phyloP scores from a whole-genome alignment of 2,113 vertebrate genomes.

The Thermophis baileyi region DNA sequence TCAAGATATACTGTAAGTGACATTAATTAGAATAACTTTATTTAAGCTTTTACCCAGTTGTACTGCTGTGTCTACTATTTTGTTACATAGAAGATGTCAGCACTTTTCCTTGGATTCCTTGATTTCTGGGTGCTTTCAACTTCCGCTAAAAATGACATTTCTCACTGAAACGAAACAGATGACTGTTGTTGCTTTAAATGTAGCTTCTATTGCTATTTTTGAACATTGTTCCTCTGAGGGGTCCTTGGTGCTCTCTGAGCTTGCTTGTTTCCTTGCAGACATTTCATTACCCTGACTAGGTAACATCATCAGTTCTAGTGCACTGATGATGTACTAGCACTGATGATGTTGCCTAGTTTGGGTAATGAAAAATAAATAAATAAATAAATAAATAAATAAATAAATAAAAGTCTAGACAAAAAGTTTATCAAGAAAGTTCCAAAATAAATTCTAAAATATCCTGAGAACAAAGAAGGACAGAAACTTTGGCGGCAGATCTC shows the following conservation, averaged over 20 bases:
- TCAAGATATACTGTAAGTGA: background rate
- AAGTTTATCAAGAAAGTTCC: background rate
- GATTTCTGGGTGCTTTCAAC: slow-evolving; percentile 11
- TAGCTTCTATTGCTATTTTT: background rate
- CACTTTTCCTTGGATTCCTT: slow-evolving; percentile 3
- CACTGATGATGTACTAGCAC: too few species aligned
- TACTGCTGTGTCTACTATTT: background rate
- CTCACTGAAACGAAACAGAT: background rate
- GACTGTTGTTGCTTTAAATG: background rate
- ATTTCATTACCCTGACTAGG: too few species aligned
- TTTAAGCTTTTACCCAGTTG: slow-evolving; percentile 1
- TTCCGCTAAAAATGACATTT: slow-evolving; percentile 30
- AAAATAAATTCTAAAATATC: background rate
- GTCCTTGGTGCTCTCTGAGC: too few species aligned
- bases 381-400: too few species aligned
- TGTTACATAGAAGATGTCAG: slow-evolving; percentile 13
- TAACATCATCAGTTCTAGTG: too few species aligned
- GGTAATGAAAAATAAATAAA: too few species aligned
- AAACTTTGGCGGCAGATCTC: background rate
- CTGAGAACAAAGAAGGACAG: background rate
- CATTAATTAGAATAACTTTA: background rate
- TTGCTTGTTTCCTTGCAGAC: too few species aligned
- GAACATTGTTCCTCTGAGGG: background rate
- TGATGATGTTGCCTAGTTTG: too few species aligned
- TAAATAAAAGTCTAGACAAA: background rate